phyloP scores from a whole-genome alignment of 2,113 vertebrate genomes.

The Myotis lucifugus region DNA sequence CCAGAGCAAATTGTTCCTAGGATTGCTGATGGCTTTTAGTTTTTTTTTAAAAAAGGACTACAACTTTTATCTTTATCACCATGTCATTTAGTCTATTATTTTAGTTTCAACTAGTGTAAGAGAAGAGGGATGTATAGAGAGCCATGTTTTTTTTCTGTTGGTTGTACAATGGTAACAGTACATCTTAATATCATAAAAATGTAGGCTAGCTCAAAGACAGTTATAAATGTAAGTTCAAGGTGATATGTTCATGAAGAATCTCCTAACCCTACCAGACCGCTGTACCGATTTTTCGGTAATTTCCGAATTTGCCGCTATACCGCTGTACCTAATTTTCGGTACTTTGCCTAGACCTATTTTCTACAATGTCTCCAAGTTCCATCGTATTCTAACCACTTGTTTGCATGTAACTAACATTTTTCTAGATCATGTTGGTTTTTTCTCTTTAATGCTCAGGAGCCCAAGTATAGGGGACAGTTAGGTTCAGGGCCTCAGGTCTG shows the following conservation, averaged over 20 bases:
- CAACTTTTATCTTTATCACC: background rate
- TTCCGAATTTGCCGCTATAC: too few species aligned
- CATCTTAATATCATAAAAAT: conserved; percentile 3
- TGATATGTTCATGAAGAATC: background rate
- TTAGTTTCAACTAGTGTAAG: background rate
- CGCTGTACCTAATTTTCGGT: too few species aligned
- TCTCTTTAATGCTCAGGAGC: too few species aligned
- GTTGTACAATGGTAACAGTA: background rate
- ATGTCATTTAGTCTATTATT: background rate
- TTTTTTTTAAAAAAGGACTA: conserved; percentile 14
- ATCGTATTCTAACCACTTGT: too few species aligned
- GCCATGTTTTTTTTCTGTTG: background rate
- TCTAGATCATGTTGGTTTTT: too few species aligned
- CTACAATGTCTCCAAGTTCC: too few species aligned
- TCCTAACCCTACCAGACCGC: too few species aligned
- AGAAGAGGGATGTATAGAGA: background rate
- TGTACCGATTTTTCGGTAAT: too few species aligned
- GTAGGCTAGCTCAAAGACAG: background rate
- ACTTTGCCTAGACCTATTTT: too few species aligned
- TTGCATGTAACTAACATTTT: too few species aligned
- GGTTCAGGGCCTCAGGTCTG: too few species aligned
- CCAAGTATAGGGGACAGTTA: too few species aligned
- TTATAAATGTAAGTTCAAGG: conserved; percentile 25
- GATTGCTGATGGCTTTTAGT: background rate
- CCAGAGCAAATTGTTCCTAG: conserved; percentile 23